These are phyloP conservation scores for Metridium senile DNA, from an alignment of 92 coral and sea anemone genomes.

Conservation along the genomic window DNA sequence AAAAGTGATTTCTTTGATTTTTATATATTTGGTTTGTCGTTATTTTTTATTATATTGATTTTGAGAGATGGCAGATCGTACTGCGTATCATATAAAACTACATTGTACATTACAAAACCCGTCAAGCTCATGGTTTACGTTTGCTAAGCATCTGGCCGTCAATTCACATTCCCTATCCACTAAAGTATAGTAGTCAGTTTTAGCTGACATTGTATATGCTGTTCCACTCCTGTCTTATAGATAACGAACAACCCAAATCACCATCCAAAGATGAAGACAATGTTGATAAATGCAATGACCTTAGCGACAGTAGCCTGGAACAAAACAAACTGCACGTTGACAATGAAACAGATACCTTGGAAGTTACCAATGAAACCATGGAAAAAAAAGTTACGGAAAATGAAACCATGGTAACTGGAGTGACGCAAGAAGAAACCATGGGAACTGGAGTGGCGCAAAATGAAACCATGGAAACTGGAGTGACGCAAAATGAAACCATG, in stretches of 20 bases:
- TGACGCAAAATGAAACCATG: background rate
- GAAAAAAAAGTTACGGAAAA: no score
- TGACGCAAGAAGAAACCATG: background rate
- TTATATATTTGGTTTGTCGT: no score
- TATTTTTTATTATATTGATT: no score
- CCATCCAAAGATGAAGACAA: background rate
- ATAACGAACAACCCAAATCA: background rate
- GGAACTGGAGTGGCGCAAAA: background rate
- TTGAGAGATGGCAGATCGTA: no score
- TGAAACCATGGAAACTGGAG: background rate
- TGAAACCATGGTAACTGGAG: background rate
- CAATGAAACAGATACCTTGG: background rate
- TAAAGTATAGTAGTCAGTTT: no score
- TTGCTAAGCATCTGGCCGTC: no score
- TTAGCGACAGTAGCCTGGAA: background rate
- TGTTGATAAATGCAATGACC: background rate
- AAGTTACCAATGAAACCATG: background rate
- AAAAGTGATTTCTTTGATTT: no score
- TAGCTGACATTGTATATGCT: no score
- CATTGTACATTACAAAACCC: no score
- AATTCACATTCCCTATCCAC: no score
- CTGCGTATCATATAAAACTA: no score
- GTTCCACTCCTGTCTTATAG: background rate
- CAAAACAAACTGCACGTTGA: constrained; percentile 8
- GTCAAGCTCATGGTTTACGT: no score